Evolutionary conservation across 2,797 vertebrate genomes (phyloP).

Genomic region (Gymnothorax reevesii): DNA sequence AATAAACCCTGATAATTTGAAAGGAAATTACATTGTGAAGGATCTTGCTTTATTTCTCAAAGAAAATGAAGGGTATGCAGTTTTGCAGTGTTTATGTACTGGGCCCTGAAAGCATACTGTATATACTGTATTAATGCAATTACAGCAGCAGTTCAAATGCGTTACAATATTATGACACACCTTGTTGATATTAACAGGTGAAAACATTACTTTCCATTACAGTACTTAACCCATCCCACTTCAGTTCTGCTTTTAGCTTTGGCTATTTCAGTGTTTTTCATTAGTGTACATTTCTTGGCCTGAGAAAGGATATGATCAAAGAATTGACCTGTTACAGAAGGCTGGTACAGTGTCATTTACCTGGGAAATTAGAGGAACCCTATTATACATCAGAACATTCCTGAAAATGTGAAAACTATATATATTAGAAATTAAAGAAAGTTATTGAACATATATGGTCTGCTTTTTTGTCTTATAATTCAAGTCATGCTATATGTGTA

Average conservation of each 20-base stretch:
- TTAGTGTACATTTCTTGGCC: neutral
- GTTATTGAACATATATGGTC: neutral
- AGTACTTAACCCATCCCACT: neutral
- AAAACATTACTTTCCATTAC: constrained; percentile 17
- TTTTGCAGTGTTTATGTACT: constrained; percentile 25
- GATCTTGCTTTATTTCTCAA: constrained; percentile 32
- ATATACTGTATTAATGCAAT: constrained; percentile 20
- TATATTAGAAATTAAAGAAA: neutral
- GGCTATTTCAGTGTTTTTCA: neutral
- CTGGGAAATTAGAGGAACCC: neutral
- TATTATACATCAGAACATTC: neutral
- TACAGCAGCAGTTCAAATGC: neutral
- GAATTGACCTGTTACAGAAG: neutral
- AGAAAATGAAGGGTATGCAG: constrained; percentile 18
- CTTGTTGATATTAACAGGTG: neutral
- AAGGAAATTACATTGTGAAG: neutral
- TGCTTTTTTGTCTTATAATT: neutral
- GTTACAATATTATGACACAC: constrained; percentile 5
- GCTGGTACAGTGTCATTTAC: neutral
- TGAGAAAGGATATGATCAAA: neutral
- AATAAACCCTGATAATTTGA: constrained; percentile 14
- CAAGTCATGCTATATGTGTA: neutral
- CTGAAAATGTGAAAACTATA: neutral
- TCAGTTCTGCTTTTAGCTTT: constrained; percentile 8
- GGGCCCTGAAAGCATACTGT: constrained; percentile 10